phyloP scores from a whole-genome alignment of 1,140 invertebrate species.

The Leptopilina clavipes region DNA sequence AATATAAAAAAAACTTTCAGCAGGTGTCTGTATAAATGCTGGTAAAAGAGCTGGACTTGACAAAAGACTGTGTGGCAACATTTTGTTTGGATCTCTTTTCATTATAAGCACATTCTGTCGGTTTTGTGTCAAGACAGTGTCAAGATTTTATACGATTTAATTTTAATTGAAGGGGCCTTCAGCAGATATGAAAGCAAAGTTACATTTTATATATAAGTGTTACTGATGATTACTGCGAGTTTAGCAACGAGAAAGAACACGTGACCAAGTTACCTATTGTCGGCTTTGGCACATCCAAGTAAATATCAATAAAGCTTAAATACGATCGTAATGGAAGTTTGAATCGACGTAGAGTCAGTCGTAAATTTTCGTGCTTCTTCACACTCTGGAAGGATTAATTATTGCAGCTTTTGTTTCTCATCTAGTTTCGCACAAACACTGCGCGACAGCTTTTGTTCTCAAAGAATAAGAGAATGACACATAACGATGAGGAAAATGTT shows the following conservation, averaged over 20 bases:
- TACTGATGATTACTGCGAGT: background rate
- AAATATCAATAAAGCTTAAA: conserved; percentile 65
- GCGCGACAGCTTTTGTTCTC: background rate
- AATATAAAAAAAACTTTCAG: conserved; percentile 7
- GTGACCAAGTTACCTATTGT: conserved; percentile 63
- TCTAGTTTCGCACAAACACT: conserved; percentile 49
- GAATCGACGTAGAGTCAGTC: conserved; percentile 40
- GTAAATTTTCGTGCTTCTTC: conserved; percentile 54
- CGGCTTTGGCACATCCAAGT: conserved; percentile 59
- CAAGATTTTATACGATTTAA: no score
- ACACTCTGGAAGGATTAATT: conserved; percentile 62
- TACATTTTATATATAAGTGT: background rate
- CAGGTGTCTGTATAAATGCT: background rate
- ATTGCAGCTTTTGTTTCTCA: conserved; percentile 54
- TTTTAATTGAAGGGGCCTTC: no score
- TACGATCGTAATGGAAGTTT: conserved; percentile 66
- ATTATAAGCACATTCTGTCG: no score
- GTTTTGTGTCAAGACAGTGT: no score
- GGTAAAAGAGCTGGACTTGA: background rate
- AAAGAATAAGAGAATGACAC: background rate
- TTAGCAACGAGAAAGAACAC: conserved; percentile 44
- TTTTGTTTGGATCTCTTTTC: no score
- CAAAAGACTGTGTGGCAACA: no score
- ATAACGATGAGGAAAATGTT: background rate
- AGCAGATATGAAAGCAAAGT: background rate